Base-by-base conservation (phyloP, 2,888 invertebrate genomes). In the Ryuthela nishihirai region DNA sequence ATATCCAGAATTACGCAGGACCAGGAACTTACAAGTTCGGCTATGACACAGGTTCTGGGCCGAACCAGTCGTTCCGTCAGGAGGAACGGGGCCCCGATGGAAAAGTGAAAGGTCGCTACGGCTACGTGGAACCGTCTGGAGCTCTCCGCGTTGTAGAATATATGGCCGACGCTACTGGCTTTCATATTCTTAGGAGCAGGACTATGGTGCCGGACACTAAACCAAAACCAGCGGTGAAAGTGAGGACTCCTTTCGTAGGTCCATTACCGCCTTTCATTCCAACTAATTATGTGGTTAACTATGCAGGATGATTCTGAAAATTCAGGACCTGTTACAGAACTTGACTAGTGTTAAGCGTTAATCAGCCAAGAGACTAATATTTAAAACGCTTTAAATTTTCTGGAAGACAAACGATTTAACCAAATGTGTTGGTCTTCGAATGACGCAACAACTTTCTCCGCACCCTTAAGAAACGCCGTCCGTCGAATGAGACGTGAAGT, bases 21-120 rank as follows among this genome's bases (percentile, higher is more conserved):
- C 54, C 59, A 3, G 63, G 63, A 0, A 63, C 63, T 2, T 63
- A 63, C 40, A 63, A 63, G 21, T 63, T 59, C 21, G 63, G 63
- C 4, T 63, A 63, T 32, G 63, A 63, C 20, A 63, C 63, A 4
- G 63, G 63, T 5, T 54, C 59, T 7, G 63, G 63, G 2, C 63
- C 63, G 3, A 55, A 47, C 29, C 59, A 60, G 46, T 60, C 63
- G 7, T 63, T 63, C 40, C 41, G 59, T 2, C 46, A 60, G 25
- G 60, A 60, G 23, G 60, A 60, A 12, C 20, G 55, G 18, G 47
- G 52, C 6, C 35, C 50, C 29, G 60, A 60, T 21, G 63, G 63
- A 2, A 42, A 35, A 12, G 60, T 63, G 12, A 46, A 40, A 18
- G 63, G 63, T 1, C 26, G 63, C 6, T 63, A 60, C 36, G 63